Conservation (phyloP, 2,113 vertebrate species). For the Ageneiosus marmoratus region DNA sequence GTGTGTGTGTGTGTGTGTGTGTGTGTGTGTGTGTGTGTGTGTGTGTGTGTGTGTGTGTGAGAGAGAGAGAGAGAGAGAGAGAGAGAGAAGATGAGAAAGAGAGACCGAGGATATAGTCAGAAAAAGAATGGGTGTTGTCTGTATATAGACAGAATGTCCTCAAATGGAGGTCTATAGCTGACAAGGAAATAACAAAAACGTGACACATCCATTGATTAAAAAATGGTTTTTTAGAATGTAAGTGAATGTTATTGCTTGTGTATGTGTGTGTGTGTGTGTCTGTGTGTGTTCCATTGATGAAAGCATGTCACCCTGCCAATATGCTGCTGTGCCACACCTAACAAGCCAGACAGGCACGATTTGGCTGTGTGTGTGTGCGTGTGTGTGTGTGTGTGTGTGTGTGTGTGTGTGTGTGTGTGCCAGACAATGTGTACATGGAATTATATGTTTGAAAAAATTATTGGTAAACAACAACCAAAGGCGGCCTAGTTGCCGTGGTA, state of each 20-base stretch:
- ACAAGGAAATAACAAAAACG: not conserved
- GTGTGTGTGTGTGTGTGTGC: constrained; percentile 25
- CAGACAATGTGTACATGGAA: constrained; percentile 37
- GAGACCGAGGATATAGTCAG: not conserved
- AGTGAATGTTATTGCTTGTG: not conserved
- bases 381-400: constrained; percentile 34
- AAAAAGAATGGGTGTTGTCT: not conserved
- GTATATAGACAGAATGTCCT: not conserved
- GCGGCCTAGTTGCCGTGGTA: constrained; percentile 56
- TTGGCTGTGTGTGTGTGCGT: constrained; percentile 36
- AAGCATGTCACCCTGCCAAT: constrained; percentile 28
- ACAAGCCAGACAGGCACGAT: constrained; percentile 40
- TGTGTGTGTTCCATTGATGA: constrained; percentile 20
- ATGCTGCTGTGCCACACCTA: constrained; percentile 48
- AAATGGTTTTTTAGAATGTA: not conserved
- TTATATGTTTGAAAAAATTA: constrained; percentile 8
- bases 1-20: constrained; percentile 25
- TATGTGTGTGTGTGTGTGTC: constrained; percentile 7
- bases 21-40: constrained; percentile 28
- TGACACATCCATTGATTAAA: not conserved
- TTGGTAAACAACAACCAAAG: constrained; percentile 51
- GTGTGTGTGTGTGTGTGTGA: constrained; percentile 34
- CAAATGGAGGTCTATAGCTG: not conserved
- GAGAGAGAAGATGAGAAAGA: not conserved
- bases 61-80: not conserved